phyloP scores from a whole-genome alignment of 2,888 invertebrate species.

The Drosophila paranaensis region DNA sequence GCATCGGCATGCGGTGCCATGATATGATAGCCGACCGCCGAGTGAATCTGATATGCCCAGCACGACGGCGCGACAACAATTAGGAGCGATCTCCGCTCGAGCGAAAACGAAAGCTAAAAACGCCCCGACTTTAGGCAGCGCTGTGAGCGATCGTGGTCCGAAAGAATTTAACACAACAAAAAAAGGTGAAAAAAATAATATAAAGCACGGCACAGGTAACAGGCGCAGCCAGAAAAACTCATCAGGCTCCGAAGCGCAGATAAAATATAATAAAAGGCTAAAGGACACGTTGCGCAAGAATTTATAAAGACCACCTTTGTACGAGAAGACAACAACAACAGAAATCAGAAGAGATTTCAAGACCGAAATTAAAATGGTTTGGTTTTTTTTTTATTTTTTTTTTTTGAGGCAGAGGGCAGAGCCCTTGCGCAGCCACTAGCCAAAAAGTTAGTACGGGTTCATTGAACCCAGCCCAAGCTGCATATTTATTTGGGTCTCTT shows the following conservation, averaged over 20 bases:
- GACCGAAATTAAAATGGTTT: constrained; percentile 69
- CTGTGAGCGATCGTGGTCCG: constrained; percentile 44
- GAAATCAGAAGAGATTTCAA: constrained; percentile 10
- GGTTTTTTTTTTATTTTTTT: constrained; percentile 23
- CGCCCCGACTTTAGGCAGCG: constrained; percentile 16
- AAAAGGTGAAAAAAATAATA: not conserved
- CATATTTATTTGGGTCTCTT: constrained; percentile 74
- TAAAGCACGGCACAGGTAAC: constrained; percentile 30
- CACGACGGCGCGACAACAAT: constrained; percentile 77
- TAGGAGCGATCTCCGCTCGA: constrained; percentile 64
- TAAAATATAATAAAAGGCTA: constrained; percentile 78
- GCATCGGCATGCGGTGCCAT: constrained; percentile 31
- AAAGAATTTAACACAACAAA: constrained; percentile 48
- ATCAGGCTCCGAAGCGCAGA: constrained; percentile 41
- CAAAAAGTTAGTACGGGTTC: constrained; percentile 70
- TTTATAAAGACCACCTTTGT: constrained; percentile 76
- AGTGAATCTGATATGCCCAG: constrained; percentile 63
- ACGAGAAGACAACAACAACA: constrained; percentile 21
- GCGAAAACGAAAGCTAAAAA: constrained; percentile 72
- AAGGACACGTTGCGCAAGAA: constrained; percentile 77
- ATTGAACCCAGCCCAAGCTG: constrained; percentile 62
- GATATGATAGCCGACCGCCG: constrained; percentile 50
- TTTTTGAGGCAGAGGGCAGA: constrained; percentile 50
- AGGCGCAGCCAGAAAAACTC: constrained; percentile 38
- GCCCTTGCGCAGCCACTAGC: constrained; percentile 49